phyloP scores from a whole-genome alignment of 2,888 invertebrate species.

The Agrochola lota region DNA sequence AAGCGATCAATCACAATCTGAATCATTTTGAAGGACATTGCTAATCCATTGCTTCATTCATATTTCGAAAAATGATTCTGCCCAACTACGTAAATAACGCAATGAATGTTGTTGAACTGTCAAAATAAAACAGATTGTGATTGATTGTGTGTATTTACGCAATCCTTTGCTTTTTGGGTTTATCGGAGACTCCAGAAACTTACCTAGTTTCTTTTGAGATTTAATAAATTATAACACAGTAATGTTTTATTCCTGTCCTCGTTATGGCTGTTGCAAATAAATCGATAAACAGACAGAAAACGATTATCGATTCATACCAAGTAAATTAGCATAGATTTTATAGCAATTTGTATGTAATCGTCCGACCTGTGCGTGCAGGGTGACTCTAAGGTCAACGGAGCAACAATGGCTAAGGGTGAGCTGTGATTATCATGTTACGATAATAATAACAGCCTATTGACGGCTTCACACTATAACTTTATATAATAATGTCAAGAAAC shows the following conservation, averaged over 20 bases:
- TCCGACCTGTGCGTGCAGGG: constrained; percentile 26
- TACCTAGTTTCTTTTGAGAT: neutral
- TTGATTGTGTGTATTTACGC: no score
- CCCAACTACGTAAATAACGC: no score
- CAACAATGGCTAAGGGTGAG: constrained; percentile 33
- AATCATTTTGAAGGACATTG: no score
- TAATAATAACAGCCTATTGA: constrained; percentile 10
- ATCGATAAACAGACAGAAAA: neutral
- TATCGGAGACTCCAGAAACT: neutral
- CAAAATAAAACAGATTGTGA: no score
- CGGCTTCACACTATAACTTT: constrained; percentile 6
- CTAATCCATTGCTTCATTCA: no score
- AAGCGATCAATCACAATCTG: no score
- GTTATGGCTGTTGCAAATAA: neutral
- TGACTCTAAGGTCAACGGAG: constrained; percentile 29
- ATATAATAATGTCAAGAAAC: constrained; percentile 13
- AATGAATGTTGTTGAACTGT: no score
- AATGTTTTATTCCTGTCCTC: neutral
- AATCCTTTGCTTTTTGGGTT: neutral
- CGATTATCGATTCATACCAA: neutral
- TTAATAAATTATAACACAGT: neutral
- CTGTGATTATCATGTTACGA: constrained; percentile 16
- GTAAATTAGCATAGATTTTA: constrained; percentile 32
- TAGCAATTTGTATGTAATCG: constrained; percentile 28
- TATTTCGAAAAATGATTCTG: no score